Base-by-base conservation (phyloP, 2,888 invertebrate species). In the Philopedon plagiatum region DNA sequence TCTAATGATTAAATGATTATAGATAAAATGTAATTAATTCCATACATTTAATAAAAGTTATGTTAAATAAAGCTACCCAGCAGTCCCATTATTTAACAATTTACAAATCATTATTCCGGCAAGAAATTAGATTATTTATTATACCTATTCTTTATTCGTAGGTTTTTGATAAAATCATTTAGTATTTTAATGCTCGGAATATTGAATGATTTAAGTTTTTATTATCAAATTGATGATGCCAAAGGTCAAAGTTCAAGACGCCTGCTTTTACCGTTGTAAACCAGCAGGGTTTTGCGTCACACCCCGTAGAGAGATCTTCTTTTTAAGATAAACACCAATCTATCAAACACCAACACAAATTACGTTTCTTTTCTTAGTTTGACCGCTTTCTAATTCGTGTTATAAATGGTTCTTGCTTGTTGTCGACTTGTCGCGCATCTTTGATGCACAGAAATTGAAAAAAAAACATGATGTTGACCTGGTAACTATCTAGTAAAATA, bases 271-370 rank as follows among this genome's bases (percentile, higher is more conserved):
- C 56, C 29, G 57, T 44, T 63, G 62, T 26, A 57, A 60, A n/a
- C 68, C 51, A 41, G 46, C 69, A 63, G 69, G 69, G 62, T 18
- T 56, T 69, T 54, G 69, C 69, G 69, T 69, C 69, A 69, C 69
- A 69, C 69, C 69, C 69, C 69, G 69, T 63, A 56, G 69, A 56
- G 69, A 18, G 69, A 69, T 69, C 63, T 56, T 69, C 63, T 46
- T 62, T 54, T 34, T 37, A 62, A 69, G 69, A 69, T 69, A 69
- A 69, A 69, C 69, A 63, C 54, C 63, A 13, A 68, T 68, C 44
- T 68, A 69, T 69, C 69, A 69, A 57, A 62, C 44, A 46, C 21
- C 41, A 62, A 69, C 37, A 69, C 63, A 57, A 63, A 62, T 69
- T 63, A 56, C 69, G 37, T 54, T 54, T 44, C 68, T 67, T 56